These are phyloP conservation scores for Copsychus sechellarum DNA, from an alignment of 2,113 vertebrate species.

Conservation along the genomic window DNA sequence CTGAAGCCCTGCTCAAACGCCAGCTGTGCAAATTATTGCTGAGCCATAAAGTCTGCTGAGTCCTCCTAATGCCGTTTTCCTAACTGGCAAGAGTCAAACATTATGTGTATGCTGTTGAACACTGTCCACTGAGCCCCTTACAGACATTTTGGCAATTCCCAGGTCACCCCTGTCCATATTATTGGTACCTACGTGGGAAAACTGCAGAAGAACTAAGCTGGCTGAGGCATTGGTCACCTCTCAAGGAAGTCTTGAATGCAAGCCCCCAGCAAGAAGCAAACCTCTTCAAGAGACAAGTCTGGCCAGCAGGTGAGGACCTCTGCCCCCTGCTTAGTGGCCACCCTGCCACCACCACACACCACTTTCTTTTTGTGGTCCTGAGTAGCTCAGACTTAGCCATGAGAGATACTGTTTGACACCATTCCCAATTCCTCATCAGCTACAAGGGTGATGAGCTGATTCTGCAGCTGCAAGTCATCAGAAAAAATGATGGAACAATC, in stretches of 20 bases:
- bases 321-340: not conserved
- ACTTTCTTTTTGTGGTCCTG: not conserved
- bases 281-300: not conserved
- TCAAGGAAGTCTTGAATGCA: not conserved
- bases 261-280: not conserved
- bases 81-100: not conserved
- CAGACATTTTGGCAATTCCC: not conserved
- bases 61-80: not conserved
- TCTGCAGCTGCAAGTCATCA: not conserved
- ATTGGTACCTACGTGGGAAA: not conserved
- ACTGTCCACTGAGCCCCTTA: not conserved
- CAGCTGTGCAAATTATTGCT: not conserved
- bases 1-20: not conserved
- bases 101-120: fast-evolving
- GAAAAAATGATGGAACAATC: not conserved
- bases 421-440: not conserved
- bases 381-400: not conserved
- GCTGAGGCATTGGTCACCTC: fast-evolving
- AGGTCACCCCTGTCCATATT: not conserved
- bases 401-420: not conserved
- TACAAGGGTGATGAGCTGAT: not conserved
- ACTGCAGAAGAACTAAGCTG: not conserved
- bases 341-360: not conserved
- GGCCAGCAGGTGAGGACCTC: not conserved
- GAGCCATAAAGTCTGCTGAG: not conserved